A percentile compares a stretch with the other conserved stretches of the same genome.
Conservation (phyloP, 2,888 invertebrate species). For the Oligia fasciuncula region DNA sequence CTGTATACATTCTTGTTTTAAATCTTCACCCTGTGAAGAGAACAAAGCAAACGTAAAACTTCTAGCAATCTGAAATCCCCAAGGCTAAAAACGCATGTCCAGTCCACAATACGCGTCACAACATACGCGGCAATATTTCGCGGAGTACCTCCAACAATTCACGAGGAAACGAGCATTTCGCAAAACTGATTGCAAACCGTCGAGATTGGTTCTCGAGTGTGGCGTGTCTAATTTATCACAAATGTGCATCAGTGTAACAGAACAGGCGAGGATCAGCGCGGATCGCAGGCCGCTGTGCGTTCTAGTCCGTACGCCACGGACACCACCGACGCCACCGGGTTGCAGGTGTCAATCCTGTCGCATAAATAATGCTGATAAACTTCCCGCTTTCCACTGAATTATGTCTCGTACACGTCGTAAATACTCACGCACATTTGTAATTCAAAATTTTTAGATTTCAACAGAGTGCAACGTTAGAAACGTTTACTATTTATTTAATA, state of each 20-base stretch:
- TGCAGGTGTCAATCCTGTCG: constrained; percentile 77
- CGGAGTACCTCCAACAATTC: constrained; percentile 78
- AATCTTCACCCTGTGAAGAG: background rate
- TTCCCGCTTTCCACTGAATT: constrained; percentile 71
- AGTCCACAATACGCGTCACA: constrained; percentile 49
- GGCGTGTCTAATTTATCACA: constrained; percentile 86
- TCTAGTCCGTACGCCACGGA: constrained; percentile 30
- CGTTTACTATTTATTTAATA: constrained; percentile 41
- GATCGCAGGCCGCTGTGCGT: constrained; percentile 37
- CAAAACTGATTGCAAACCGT: constrained; percentile 84
- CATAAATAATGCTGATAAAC: constrained; percentile 74
- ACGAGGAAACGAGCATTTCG: constrained; percentile 83
- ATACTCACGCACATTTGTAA: constrained; percentile 62
- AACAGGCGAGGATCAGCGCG: constrained; percentile 63
- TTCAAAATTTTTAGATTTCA: constrained; percentile 61
- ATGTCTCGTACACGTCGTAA: constrained; percentile 58
- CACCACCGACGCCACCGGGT: constrained; percentile 62
- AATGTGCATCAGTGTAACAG: constrained; percentile 78
- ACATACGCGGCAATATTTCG: constrained; percentile 60
- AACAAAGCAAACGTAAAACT: background rate
- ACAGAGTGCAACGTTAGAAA: constrained; percentile 32
- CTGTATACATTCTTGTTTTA: background rate
- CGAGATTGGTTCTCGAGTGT: constrained; percentile 82
- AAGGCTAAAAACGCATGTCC: constrained; percentile 42
- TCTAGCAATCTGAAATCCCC: constrained; percentile 3